These are phyloP conservation scores for Nothoprocta pentlandii DNA, from an alignment of 2,113 vertebrate species.

Conservation along the genomic window DNA sequence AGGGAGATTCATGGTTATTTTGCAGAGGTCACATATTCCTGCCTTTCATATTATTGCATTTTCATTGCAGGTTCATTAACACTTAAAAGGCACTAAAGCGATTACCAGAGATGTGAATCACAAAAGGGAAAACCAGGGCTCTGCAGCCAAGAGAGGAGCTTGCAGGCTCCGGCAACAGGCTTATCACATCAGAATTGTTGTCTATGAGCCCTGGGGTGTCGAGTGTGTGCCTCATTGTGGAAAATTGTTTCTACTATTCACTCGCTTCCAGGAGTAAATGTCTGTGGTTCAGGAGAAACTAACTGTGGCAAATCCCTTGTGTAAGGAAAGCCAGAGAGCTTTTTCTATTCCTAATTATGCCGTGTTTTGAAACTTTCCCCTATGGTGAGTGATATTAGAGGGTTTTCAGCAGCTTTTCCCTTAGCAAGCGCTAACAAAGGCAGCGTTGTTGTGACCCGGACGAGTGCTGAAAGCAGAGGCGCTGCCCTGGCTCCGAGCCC, in stretches of 20 bases:
- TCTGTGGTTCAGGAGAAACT: slow-evolving; percentile 34
- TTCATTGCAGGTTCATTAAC: not conserved
- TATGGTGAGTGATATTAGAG: not conserved
- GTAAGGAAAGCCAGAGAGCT: slow-evolving; percentile 2
- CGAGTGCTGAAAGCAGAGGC: not conserved
- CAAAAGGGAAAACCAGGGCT: not conserved
- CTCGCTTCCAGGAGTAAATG: slow-evolving; percentile 7
- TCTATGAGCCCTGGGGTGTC: slow-evolving; percentile 20
- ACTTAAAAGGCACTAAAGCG: not conserved
- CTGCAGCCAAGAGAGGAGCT: not conserved
- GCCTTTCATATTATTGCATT: not conserved
- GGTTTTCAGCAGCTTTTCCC: slow-evolving; percentile 17
- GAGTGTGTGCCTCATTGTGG: not conserved
- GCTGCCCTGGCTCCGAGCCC: not conserved
- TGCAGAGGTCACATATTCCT: not conserved
- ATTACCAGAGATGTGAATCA: not conserved
- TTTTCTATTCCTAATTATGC: slow-evolving; percentile 13
- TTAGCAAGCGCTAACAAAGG: not conserved
- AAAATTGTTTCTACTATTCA: slow-evolving; percentile 9
- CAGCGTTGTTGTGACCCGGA: not conserved
- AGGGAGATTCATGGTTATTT: not conserved
- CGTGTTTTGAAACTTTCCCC: slow-evolving; percentile 14
- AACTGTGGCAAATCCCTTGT: not conserved
- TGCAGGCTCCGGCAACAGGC: not conserved
- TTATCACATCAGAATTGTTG: not conserved